Conservation (phyloP, 2,113 vertebrate genomes). For the Sakesphorus luctuosus region DNA sequence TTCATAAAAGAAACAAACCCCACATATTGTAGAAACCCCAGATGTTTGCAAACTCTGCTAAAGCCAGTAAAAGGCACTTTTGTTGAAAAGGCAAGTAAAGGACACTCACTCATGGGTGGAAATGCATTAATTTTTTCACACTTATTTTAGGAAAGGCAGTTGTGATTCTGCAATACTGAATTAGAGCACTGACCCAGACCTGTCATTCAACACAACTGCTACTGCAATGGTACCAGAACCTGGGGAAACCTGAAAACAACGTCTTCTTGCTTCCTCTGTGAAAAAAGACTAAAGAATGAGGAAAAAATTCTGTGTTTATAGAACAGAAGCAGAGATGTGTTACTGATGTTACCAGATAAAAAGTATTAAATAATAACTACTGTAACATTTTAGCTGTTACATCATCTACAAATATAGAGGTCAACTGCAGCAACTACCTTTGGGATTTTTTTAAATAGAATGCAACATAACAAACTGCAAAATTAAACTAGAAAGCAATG, state of each 20-base stretch:
- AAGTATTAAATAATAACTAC: not conserved
- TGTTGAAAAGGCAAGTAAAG: not conserved
- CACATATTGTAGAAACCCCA: not conserved
- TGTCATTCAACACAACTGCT: rapidly evolving
- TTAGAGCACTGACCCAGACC: not conserved
- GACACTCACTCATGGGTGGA: not conserved
- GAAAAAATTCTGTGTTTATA: not conserved
- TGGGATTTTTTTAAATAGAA: not conserved
- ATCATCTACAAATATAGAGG: not conserved
- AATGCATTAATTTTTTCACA: not conserved
- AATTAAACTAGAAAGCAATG: not conserved
- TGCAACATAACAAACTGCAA: not conserved
- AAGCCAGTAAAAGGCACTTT: not conserved
- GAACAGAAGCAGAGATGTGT: not conserved
- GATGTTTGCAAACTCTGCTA: not conserved
- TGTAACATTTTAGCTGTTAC: not conserved
- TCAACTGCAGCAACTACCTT: not conserved
- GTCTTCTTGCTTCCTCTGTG: not conserved
- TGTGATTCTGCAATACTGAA: not conserved
- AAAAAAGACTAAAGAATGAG: not conserved
- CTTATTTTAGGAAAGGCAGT: not conserved
- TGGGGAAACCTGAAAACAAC: not conserved
- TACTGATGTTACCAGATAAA: not conserved
- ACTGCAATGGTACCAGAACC: not conserved
- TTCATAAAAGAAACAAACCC: not conserved